Conservation (phyloP, 2,888 invertebrate species). For the Ommatoiulus sabulosus region DNA sequence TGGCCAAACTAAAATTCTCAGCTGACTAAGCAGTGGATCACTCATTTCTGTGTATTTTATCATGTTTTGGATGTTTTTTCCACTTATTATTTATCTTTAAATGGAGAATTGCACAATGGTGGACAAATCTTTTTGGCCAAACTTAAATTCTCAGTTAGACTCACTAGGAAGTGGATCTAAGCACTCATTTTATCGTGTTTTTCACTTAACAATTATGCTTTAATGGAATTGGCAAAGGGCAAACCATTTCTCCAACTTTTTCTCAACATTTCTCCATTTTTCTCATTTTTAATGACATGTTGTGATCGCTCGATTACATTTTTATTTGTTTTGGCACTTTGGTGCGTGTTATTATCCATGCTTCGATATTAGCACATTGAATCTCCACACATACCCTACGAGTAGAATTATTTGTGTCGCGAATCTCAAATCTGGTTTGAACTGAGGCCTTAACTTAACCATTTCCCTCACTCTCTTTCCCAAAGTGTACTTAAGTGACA, state of each 20-base stretch:
- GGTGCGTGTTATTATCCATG: background rate
- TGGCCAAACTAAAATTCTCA: background rate
- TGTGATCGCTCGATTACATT: background rate
- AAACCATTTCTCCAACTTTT: background rate
- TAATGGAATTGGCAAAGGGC: background rate
- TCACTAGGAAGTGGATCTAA: background rate
- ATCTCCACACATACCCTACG: background rate
- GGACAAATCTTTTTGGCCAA: no score
- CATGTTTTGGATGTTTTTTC: no score
- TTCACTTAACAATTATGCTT: background rate
- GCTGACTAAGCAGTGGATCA: no score
- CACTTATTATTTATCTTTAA: no score
- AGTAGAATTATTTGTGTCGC: background rate
- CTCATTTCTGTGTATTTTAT: no score
- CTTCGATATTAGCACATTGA: background rate
- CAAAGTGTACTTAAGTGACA: constrained; percentile 24
- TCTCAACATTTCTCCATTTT: no score
- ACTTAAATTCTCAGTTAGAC: no score
- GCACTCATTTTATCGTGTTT: background rate
- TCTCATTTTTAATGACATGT: background rate
- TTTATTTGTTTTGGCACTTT: constrained; percentile 7
- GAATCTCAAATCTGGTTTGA: constrained; percentile 18
- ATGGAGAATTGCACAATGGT: no score
- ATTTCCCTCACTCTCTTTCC: background rate
- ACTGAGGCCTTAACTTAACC: constrained; percentile 38